Percentiles rank a stretch among this genome's conserved stretches.
Conservation (phyloP, 2,113 vertebrate species). For the Rostratula benghalensis region DNA sequence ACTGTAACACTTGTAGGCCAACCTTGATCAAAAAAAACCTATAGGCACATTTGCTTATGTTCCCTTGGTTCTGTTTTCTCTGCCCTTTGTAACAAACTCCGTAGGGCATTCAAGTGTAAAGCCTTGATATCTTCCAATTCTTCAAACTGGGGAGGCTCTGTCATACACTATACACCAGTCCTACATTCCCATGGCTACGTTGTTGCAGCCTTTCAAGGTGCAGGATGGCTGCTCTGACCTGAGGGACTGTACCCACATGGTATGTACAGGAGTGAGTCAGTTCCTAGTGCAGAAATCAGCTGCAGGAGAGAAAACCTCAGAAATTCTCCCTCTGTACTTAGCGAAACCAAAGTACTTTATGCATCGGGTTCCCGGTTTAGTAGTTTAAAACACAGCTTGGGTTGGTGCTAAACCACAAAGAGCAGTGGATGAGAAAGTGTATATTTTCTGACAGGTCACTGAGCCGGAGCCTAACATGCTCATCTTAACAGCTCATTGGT, state of each 20-base stretch:
- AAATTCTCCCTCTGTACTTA: background rate
- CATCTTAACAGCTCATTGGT: constrained; percentile 17
- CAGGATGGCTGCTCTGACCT: background rate
- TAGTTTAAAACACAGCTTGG: background rate
- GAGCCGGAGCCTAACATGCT: background rate
- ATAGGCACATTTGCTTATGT: background rate
- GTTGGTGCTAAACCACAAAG: background rate
- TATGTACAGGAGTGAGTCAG: background rate
- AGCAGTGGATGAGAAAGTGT: background rate
- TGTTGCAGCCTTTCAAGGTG: background rate
- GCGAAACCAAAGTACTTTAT: background rate
- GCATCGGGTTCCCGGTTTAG: background rate
- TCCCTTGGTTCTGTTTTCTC: background rate
- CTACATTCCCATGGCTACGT: background rate
- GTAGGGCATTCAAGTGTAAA: background rate
- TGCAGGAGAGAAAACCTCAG: background rate
- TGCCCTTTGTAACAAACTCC: background rate
- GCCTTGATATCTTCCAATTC: background rate
- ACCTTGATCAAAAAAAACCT: background rate
- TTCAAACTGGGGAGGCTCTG: background rate
- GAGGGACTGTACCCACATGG: too few species aligned
- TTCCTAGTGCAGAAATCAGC: background rate
- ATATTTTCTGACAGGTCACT: constrained; percentile 40
- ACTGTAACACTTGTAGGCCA: background rate
- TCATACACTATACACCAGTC: too few species aligned